These are phyloP conservation scores for Poliocrania exsul DNA, from an alignment of 2,797 vertebrate species.

Conservation along the genomic window DNA sequence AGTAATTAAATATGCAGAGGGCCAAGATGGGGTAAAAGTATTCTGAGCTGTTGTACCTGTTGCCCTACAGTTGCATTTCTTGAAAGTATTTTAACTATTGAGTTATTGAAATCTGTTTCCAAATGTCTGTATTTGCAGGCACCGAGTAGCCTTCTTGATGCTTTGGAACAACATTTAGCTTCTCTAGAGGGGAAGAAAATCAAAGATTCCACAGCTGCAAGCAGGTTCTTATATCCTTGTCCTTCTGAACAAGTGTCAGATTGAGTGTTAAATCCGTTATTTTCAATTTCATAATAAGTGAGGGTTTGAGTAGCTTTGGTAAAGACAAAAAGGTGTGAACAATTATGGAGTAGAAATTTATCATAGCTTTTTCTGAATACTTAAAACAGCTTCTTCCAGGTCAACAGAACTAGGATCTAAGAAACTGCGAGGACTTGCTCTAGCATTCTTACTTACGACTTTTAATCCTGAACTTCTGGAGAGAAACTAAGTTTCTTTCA, in stretches of 20 bases:
- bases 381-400: not conserved
- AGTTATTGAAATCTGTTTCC: not conserved
- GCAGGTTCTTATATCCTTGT: conserved; percentile 84
- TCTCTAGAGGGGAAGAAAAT: conserved; percentile 99
- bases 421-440: not conserved
- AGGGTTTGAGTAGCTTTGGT: not conserved
- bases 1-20: not conserved
- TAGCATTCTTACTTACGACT: not conserved
- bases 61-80: not conserved
- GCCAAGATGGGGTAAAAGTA: not conserved
- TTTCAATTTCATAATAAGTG: not conserved
- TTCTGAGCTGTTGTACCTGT: not conserved
- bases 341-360: not conserved
- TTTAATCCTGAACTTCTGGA: not conserved
- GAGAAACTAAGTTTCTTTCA: not conserved
- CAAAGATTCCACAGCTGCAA: conserved; percentile 98
- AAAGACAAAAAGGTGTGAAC: not conserved
- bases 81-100: not conserved
- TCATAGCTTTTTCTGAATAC: not conserved
- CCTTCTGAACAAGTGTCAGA: not conserved
- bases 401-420: not conserved
- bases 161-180: conserved; percentile 96
- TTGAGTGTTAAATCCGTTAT: fast-evolving
- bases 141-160: conserved; percentile 94
- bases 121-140: conserved; percentile 79